Base-by-base conservation (phyloP, 2,888 invertebrate species). In the Sisyra terminalis region DNA sequence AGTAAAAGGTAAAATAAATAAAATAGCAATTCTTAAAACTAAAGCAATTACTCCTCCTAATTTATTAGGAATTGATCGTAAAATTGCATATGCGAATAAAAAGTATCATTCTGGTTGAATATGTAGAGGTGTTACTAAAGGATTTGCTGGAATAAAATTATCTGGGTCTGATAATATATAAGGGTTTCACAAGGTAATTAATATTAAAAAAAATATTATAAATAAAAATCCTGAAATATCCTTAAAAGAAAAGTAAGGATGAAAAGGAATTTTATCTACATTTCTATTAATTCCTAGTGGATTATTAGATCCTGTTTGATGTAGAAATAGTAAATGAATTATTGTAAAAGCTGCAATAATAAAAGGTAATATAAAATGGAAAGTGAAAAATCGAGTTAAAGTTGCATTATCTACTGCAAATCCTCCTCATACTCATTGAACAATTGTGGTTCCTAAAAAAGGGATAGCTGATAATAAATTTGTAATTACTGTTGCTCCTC, bases 101-200 rank as follows among this genome's bases (percentile, higher is more conserved):
- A 84, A 86, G 59, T 85, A 85, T 75, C 82, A 85, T 72, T 86
- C 84, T 37, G 82, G 83, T 71, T 84, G 78, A 66, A 84, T 84
- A 56, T 83, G 83, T 6, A 70, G 57, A 0, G 83, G 81, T 0
- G 81, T 82, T 11, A 75, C 67, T 65, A 79, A 53, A 0, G 76
- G 70, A 49, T 79, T 78, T 3, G 78, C 79, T 0, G 73, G 72
- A 14, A 70, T 75, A 64, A 80, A 84, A 64, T 82, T 84, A 66
- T 81, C 81, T 0, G 78, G 75, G 18, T 82, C 80, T 50, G 71
- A 68, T 57, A 83, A 52, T 55, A 75, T 47, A 51, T 73, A 71
- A 0, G 79, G 80, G 3, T 60, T 64, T 46, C 58, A 56, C 58
- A 75, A 52, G 2, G 66, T 65, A 60, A 78, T 53, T 50, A 64